Evolutionary conservation across 2,888 invertebrate species (phyloP), one percentile per base, ranked within the genome.

Genomic region (Tetheella fluctuosa): DNA sequence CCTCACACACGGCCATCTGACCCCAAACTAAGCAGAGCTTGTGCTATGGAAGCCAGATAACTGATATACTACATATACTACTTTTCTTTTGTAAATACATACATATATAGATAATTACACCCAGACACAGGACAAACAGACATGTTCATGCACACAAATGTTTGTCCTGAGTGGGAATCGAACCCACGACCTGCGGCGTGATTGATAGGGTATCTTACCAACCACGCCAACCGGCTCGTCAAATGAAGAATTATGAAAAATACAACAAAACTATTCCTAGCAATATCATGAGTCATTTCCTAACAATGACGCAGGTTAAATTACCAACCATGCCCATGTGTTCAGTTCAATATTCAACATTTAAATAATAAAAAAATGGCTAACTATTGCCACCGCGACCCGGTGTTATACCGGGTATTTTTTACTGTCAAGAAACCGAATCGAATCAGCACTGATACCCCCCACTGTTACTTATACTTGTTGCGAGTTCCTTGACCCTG

Each of bases 391-490:
- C 64, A 64, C 67, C 56, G 62, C 69, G 71, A 72, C 73, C 69
- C 64, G 71, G 67, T 61, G 59, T 66, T 73, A 66, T 67, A 61
- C 64, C 62, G 70, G 62, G 53, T 63, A 73, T 73, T 71, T 69
- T 67, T 75, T 71, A 68, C 64, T 67, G 69, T 69, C 64, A 73
- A 64, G 62, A 69, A 63, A 70, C 65, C 67, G 65, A 75, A 71
- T 59, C 73, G 67, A 71, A 69, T 71, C 64, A 69, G 65, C 69
- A 68, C 59, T 67, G 62, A 54, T 34, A 64, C 63, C 73, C 75
- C 75, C 75, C 61, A 73, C 67, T 67, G 69, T 65, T 71, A 54
- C 34, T 60, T 42, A 42, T 61, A 59, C 52, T 61, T 67, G 66
- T 72, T 64, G 64, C 52, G 65, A 67, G 73, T 70, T 70, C 65